phyloP scores from a whole-genome alignment of 2,113 vertebrate genomes.

The Pygathrix nemaeus region DNA sequence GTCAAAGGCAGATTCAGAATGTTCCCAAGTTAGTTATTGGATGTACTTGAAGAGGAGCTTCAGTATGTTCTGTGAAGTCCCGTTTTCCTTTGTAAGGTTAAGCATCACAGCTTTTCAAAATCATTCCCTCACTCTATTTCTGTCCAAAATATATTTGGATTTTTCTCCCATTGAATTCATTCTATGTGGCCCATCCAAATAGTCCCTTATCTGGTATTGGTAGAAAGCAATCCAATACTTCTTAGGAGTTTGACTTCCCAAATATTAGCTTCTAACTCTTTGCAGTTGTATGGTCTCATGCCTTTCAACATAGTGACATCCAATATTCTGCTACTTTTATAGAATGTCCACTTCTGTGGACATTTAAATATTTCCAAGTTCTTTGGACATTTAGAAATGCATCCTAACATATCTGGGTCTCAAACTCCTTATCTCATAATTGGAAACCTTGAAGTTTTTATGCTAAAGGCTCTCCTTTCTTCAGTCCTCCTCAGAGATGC shows the following conservation, averaged over 20 bases:
- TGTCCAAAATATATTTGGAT: neutral
- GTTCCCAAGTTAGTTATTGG: neutral
- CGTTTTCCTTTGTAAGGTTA: neutral
- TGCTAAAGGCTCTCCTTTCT: neutral
- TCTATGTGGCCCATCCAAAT: slow-evolving; percentile 14
- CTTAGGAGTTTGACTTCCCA: neutral
- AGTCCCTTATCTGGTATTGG: neutral
- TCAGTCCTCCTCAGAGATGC: neutral
- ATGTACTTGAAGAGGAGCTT: neutral
- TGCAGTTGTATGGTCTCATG: neutral
- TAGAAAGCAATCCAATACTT: neutral
- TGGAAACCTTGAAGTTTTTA: neutral
- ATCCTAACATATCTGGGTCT: neutral
- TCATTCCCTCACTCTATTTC: neutral
- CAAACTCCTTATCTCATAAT: neutral
- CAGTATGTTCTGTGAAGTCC: neutral
- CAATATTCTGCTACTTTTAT: neutral
- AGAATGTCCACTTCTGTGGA: neutral
- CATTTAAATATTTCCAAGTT: neutral
- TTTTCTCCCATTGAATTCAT: slow-evolving; percentile 30
- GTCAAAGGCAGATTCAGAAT: neutral
- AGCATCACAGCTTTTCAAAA: neutral
- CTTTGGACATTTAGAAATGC: neutral
- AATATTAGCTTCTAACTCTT: neutral
- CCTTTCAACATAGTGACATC: neutral